Evolutionary conservation across 1,140 invertebrate species (phyloP), one percentile per base, ranked within the genome.

Genomic region (Danaus plexippus): DNA sequence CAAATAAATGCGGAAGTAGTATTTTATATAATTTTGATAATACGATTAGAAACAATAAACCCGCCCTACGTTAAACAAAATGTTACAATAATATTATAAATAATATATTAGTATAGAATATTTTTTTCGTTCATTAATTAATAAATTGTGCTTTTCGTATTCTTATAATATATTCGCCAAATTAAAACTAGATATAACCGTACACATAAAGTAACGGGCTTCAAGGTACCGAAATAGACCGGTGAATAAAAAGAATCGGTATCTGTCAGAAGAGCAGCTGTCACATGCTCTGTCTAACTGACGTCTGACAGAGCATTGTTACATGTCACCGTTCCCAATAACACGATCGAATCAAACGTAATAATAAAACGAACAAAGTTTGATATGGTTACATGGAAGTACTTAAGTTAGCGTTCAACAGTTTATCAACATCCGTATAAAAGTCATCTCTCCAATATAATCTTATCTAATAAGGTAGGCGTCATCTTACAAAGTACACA

Each of bases 371-470:
- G 73, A 61, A 61, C 48, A 61, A 74, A 77, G 71, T 67, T 71
- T 76, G 83, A 83, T 82, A 82, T 81, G 82, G 79, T 84, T 77
- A 73, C 70, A 77, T 75, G 75, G 80, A 86, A 84, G 80, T 83
- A 67, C 78, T 86, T 77, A 77, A 84, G 77, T 83, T 83, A 86
- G 73, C 75, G 64, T 85, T 32, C 71, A 86, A 86, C 83, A 86
- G 80, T 77, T 71, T 77, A 78, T 81, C 80, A 86, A 86, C 83
- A 78, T 77, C 83, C 78, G 83, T 86, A 86, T 86, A 86, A 86
- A 86, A 86, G 79, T 83, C 76, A 75, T 79, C 78, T 85, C 80
- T 83, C 71, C 72, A 80, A 77, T 86, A 84, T 80, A 80, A 77
- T 80, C 74, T 86, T 83, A 83, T 81, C 80, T 83, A 86, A 83